These are phyloP conservation scores for Drosophila suboccidentalis DNA, from an alignment of 2,888 invertebrate genomes.

Conservation along the genomic window DNA sequence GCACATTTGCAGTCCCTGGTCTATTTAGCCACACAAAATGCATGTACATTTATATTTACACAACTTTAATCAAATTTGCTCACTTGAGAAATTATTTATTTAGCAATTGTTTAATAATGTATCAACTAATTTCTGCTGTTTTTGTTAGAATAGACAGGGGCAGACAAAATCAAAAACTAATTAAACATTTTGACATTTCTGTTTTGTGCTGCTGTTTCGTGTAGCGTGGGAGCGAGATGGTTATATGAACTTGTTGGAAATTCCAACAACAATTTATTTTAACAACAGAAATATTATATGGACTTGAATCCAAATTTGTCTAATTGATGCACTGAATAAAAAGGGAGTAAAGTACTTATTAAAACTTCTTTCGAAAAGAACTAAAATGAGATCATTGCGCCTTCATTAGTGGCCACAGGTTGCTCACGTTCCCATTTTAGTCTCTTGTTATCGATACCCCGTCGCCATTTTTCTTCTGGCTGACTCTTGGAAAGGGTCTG, in stretches of 20 bases:
- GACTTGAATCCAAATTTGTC: conserved; percentile 20
- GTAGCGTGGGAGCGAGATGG: conserved; percentile 59
- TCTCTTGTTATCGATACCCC: conserved; percentile 76
- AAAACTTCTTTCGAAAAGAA: neutral
- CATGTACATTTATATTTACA: conserved; percentile 2
- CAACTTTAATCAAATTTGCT: neutral
- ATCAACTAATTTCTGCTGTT: neutral
- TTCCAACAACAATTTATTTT: conserved; percentile 72
- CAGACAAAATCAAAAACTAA: conserved; percentile 45
- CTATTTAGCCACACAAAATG: conserved; percentile 4
- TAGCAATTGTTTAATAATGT: neutral
- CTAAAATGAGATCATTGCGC: neutral
- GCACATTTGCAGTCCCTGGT: conserved; percentile 49
- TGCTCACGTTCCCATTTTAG: conserved; percentile 61
- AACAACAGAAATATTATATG: conserved; percentile 60
- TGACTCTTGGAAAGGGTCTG: conserved; percentile 63
- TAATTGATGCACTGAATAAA: conserved; percentile 6
- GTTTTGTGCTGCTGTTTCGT: conserved; percentile 65
- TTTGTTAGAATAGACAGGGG: neutral
- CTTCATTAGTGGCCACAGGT: conserved; percentile 56
- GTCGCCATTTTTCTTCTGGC: conserved; percentile 82
- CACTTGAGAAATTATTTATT: neutral
- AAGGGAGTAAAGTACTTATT: neutral
- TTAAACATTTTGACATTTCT: conserved; percentile 71
- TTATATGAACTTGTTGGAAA: conserved; percentile 67